Base-by-base conservation (phyloP, 1,140 invertebrate species). In the Megalopta genalis region DNA sequence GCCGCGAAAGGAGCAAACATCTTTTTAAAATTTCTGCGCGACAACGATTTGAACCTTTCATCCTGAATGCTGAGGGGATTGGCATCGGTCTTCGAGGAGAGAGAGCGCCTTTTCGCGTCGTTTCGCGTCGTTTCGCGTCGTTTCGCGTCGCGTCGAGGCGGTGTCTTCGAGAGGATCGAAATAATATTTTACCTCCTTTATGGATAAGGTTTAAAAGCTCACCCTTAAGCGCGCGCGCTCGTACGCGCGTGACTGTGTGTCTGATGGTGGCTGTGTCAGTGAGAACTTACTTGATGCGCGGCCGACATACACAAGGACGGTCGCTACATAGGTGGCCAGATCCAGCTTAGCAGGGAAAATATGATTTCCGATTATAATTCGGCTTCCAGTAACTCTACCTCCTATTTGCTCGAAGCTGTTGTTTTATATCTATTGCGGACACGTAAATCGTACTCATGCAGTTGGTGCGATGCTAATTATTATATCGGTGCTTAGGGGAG, bases 351-450 rank as follows among this genome's bases (percentile, higher is more conserved):
- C 85, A 88, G 83, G 79, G 82, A 88, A 88, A 89, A 90, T 86
- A 88, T 83, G 86, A 88, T 83, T 86, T 90, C 88, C 89, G 87
- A 88, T 90, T 89, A 90, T 87, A 89, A 89, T 81, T 88, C 83
- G 83, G 82, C 81, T 81, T 89, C 88, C 81, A 78, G 83, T 82
- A 88, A 85, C 75, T 85, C 86, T 87, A 83, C 62, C 84, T 87
- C 83, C 83, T 85, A 87, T 69, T 84, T 87, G 79, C 80, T 85
- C 78, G 86, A 80, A 84, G 82, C 85, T 87, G 85, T 77, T 82
- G 79, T 84, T 78, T 87, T 87, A 87, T 84, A 84, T 87, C 86
- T 87, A 87, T 78, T 76, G 78, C 82, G 78, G 76, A 87, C 77
- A 85, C 78, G 83, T 85, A 85, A 85, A 85, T 85, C 82, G 83